Base-by-base conservation (phyloP, 2,113 vertebrate species). In the Lagopus muta region DNA sequence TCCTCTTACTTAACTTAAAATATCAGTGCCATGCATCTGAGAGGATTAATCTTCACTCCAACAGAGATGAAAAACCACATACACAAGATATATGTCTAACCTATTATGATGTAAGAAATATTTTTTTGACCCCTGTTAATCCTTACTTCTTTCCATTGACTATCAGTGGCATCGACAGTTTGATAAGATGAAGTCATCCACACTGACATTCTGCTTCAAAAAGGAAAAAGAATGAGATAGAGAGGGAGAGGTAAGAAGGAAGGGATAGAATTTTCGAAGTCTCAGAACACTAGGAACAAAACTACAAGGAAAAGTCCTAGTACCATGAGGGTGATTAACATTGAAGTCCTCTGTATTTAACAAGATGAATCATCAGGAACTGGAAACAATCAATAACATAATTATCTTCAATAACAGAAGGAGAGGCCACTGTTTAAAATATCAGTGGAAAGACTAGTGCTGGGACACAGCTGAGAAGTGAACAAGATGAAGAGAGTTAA, bases 31-130 rank as follows among this genome's bases (percentile, higher is more conserved):
- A 71, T 22, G 11, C 42, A 90, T 42, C 58, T 80, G 58, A 83
- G 34, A 60, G 24, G 36, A 36, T 94, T 92, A 60, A 70, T 91
- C 64, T 96, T 80, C 7, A 74, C 83, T 95, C 91, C 55, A 83
- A 2, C n/a, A 78, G 36, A 82, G n/a, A 64, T 6, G 16, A 38
- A 64, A 12, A 64, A 27, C 15, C 9, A 27, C 36, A 62, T 19
- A 32, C 36, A 58, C 25, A 82, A 77, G 69, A 91, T 57, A 34
- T 11, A 90, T 5, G 81, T 43, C 65, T 81, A 77, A 78, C n/a
- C 12, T 60, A 22, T 64, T 81, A 57, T 71, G 74, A 86, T 93
- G 28, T 36, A 91, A 55, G 55, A 94, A 88, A 93, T 92, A 67
- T 4, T 4, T 30, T 4, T 28, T 71, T 38, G 74, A 48, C 6